phyloP scores from a whole-genome alignment of 2,888 invertebrate genomes.

The Fragum whitleyi region DNA sequence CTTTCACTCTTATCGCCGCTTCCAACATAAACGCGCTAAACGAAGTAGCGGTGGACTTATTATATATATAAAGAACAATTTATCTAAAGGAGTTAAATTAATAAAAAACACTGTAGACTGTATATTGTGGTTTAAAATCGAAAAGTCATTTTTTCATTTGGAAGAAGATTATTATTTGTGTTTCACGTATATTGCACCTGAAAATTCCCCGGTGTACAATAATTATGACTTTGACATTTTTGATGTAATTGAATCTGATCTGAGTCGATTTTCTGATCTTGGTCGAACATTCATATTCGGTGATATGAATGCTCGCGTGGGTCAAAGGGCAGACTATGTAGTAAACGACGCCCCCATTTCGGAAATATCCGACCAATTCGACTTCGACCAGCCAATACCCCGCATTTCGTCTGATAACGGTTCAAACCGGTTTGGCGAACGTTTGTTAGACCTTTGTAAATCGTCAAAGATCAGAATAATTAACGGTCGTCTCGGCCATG shows the following conservation, averaged over 20 bases:
- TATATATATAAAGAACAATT: background rate
- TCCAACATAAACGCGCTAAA: background rate
- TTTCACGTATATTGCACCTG: constrained; percentile 6
- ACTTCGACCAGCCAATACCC: background rate
- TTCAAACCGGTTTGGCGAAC: background rate
- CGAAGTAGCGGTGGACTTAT: background rate
- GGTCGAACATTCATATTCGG: background rate
- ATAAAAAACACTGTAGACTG: background rate
- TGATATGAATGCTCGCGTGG: background rate
- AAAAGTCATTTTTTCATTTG: background rate
- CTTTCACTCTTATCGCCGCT: background rate
- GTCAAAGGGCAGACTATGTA: background rate
- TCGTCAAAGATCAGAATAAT: background rate
- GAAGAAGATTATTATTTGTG: background rate
- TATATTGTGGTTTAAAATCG: background rate
- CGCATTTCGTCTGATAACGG: background rate
- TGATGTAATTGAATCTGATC: background rate
- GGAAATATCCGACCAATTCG: background rate
- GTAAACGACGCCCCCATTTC: background rate
- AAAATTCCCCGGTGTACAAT: background rate
- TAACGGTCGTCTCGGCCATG: background rate
- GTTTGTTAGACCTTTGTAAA: background rate
- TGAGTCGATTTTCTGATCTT: too few species aligned
- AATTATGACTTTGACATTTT: background rate
- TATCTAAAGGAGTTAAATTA: background rate